Base-by-base conservation (phyloP, 2,888 invertebrate species). In the Steinernema scapterisci region DNA sequence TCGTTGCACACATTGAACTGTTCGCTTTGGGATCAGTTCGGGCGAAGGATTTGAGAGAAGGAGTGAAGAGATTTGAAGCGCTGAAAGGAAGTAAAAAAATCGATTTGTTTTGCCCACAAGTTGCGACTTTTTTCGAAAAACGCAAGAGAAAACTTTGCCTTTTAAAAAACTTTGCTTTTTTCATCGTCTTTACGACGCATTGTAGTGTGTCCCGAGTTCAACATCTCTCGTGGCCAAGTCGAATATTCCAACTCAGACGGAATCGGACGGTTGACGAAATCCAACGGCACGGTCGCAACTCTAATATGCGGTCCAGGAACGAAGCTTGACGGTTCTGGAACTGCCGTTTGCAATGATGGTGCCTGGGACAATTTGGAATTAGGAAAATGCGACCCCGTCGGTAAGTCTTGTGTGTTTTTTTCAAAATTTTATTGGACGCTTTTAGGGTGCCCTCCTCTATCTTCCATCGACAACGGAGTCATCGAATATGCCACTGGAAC, bases 241-340 rank as follows among this genome's bases (percentile, higher is more conserved):
- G 71, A 51, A 19, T 77, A 77, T 51, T 48, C 77, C 3, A 74
- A 78, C 48, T 13, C 23, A 6, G 74, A 74, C 21, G 77, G 77
- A 0, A 38, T 70, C 13, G 74, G 73, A 31, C 77, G 71, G 44
- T 23, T 51, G 1, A 45, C 77, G 1, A 73, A 52, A n/a, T 54
- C 77, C 5, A 74, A 78, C 23, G 77, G 78, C 19, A 77, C 77
- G 13, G 70, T 78, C 6, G 77, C 77, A 7, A 78, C 77, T 11
- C 45, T 71, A 11, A 74, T 77, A 11, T 77, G 77, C 45, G 23
- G 31, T 21, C 27, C 72, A 5, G 74, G 74, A 6, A 45, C 77
- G 0, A 52, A 63, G n/a, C 71, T 77, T 16, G 70, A 75, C 19
- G 77, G 77, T 13, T 25, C 43, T 3, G 77, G 77, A 7, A 73